Evolutionary conservation across 1,140 invertebrate species (phyloP).

Genomic region (Daktulosphaira vitifoliae): DNA sequence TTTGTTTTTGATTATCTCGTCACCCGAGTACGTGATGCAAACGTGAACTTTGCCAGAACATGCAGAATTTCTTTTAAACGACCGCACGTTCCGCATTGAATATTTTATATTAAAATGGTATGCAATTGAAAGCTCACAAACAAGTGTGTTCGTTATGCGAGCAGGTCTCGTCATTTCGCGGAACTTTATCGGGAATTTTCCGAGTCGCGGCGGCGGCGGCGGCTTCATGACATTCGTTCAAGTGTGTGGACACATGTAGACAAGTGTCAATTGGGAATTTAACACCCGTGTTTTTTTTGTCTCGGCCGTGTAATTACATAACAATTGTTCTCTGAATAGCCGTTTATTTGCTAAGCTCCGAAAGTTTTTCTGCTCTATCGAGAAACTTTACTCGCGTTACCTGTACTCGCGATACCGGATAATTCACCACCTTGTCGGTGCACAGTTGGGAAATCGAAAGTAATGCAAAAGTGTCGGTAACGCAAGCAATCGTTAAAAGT

Average conservation of each 20-base stretch:
- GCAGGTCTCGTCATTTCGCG: no score
- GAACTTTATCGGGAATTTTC: no score
- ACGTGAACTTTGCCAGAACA: no score
- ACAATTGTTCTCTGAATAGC: constrained; percentile 17
- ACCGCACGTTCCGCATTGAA: no score
- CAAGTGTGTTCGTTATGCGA: no score
- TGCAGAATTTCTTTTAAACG: no score
- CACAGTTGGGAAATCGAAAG: constrained; percentile 1
- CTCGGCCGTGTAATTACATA: constrained; percentile 18
- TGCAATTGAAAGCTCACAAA: no score
- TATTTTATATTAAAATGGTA: no score
- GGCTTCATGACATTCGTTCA: no score
- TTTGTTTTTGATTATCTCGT: no score
- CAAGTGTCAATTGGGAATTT: constrained; percentile 8
- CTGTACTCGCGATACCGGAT: neutral
- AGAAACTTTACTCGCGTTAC: neutral
- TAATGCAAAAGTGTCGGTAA: constrained; percentile 8
- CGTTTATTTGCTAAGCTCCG: neutral
- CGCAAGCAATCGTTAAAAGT: constrained; percentile 26
- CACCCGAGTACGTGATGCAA: no score
- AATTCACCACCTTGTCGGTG: neutral
- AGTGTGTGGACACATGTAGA: neutral
- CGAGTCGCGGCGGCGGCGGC: no score
- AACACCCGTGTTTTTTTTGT: neutral
- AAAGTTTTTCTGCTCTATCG: constrained; percentile 13